phyloP scores from a whole-genome alignment of 2,888 invertebrate species.

The Carcina quercana region DNA sequence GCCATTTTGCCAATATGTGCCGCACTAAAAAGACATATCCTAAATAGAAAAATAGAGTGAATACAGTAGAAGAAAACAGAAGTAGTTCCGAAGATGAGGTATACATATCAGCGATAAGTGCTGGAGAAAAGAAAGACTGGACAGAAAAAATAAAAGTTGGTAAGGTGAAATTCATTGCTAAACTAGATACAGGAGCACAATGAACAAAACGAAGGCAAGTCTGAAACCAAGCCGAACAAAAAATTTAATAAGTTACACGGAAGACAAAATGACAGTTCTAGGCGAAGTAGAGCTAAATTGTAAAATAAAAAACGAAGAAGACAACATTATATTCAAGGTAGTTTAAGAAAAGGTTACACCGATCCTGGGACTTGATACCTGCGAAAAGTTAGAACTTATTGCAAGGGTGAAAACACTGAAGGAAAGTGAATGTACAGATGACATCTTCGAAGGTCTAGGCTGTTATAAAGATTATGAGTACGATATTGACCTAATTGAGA shows the following conservation, averaged over 20 bases:
- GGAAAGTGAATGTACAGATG: not conserved
- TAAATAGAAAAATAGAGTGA: constrained; percentile 9
- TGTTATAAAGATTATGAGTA: not conserved
- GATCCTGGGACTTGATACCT: constrained; percentile 12
- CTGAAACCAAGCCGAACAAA: constrained; percentile 12
- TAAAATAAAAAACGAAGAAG: constrained; percentile 5
- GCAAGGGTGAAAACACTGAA: constrained; percentile 1
- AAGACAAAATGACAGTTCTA: constrained; percentile 1
- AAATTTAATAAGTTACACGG: constrained; percentile 13
- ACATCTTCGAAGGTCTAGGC: constrained; percentile 1
- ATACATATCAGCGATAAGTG: constrained; percentile 6
- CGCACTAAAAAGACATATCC: constrained; percentile 2
- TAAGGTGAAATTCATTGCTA: constrained; percentile 6
- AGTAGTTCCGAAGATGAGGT: constrained; percentile 6
- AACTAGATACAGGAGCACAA: constrained; percentile 12
- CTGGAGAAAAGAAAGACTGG: constrained; percentile 10
- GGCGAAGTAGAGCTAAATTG: not conserved
- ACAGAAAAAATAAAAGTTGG: constrained; percentile 8
- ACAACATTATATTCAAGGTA: constrained; percentile 3
- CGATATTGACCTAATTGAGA: constrained; percentile 13
- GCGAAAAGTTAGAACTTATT: constrained; percentile 9
- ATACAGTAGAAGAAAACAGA: constrained; percentile 5
- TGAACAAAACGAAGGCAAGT: constrained; percentile 3
- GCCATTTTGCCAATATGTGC: constrained; percentile 7
- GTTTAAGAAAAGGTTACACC: constrained; percentile 11